Evolutionary conservation across 92 coral and sea anemone genomes (phyloP), one percentile per base, ranked within the genome.

Genomic region (Bergia sp.): DNA sequence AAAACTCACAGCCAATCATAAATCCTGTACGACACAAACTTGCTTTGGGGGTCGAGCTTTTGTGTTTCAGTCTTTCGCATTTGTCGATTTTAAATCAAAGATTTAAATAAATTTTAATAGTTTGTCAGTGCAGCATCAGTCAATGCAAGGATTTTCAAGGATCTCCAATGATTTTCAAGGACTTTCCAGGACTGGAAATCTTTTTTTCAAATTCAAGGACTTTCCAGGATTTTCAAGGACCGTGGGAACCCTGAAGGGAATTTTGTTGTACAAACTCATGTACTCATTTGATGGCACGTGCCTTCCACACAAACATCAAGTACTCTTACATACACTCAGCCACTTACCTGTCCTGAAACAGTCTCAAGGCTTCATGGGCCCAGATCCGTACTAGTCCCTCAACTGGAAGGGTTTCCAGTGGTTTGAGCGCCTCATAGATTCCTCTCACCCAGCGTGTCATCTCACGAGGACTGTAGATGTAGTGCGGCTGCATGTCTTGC

Each of bases 401-500:
- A 4, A 92, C 89, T 73, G 98, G 91, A 82, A 97, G 91, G 6
- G 96, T 94, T 82, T 97, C 99, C 58, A 97, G 91, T 21, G 99
- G 99, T 74, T 96, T 90, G 82, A 97, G 87, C 21, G 99, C 99
- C 88, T 97, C 99, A 82, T 96, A 96, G 81, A 97, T 95, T 23
- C 99, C 99, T 71, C 99, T 87, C 71, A 97, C 99, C 99, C 99
- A 97, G 15, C 99, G 94, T 0, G 97, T 93, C 99, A 97, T 97
- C 90, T 97, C 99, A 86, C 99, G 98, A 29, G 99, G 99, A 76
- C 98, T 95, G 99, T 97, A 97, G 93, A 97, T 97, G 91, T 97
- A 97, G 80, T 97, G 99, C 1, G 99, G 99, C 91, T 97, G 99
- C 99, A 97, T 97, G 91, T 97, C 99, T 85, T 97, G 99, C 38